phyloP scores from a whole-genome alignment of 35 echinoderm and acorn worm species.

The Anneissia japonica region DNA sequence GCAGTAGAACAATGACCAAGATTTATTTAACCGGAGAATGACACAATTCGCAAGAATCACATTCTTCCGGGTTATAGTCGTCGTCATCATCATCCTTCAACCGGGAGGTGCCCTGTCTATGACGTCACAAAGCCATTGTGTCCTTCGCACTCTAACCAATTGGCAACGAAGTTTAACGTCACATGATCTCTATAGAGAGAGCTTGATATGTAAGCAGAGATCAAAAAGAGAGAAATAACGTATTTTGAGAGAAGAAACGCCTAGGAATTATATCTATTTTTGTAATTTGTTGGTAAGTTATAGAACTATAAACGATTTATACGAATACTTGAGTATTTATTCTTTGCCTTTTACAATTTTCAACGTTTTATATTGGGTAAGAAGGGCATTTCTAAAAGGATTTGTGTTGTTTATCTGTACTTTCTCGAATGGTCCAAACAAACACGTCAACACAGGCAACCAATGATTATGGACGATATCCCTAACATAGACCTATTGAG shows the following conservation, averaged over 20 bases:
- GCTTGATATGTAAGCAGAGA: not conserved
- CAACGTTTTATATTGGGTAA: not conserved
- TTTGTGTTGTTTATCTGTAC: not conserved
- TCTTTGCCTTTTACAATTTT: not conserved
- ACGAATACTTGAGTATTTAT: not conserved
- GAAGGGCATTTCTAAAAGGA: not conserved
- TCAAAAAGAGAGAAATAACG: not conserved
- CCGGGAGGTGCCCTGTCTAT: not conserved
- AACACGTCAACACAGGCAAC: not conserved
- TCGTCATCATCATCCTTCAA: not conserved
- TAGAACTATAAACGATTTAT: not conserved
- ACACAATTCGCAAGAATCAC: not conserved
- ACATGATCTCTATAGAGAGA: not conserved
- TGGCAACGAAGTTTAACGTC: not conserved
- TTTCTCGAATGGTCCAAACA: not conserved
- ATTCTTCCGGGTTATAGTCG: not conserved
- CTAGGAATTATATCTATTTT: not conserved
- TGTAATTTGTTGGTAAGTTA: not conserved
- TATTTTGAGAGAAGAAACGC: not conserved
- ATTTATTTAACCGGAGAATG: not conserved
- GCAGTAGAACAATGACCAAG: not conserved
- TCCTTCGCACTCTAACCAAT: not conserved
- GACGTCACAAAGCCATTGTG: constrained; percentile 1
- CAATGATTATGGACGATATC: not conserved
- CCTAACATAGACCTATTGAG: too few relatives aligned